Evolutionary conservation across 2,888 invertebrate species (phyloP).

Genomic region (Anarsia innoxiella): DNA sequence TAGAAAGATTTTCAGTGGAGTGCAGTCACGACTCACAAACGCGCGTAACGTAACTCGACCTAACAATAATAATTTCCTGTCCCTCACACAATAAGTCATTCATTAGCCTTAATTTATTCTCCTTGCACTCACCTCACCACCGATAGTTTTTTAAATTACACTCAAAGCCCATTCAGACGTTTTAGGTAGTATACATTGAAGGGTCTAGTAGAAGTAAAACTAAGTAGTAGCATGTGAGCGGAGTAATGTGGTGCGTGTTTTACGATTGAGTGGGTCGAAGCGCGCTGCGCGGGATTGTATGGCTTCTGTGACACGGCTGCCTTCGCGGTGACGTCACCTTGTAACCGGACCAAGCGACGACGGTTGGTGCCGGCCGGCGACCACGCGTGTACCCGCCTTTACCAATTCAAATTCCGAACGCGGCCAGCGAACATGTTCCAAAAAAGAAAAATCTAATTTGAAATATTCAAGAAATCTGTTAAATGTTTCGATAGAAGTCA

Average conservation of each 20-base stretch:
- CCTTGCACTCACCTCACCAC: conserved; percentile 56
- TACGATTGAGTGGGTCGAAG: conserved; percentile 26
- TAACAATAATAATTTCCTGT: conserved; percentile 70
- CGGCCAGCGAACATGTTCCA: too few species aligned
- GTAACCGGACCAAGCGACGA: conserved; percentile 47
- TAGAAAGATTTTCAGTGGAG: neutral
- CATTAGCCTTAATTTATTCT: conserved; percentile 73
- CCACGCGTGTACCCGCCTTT: neutral
- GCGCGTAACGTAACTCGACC: conserved; percentile 45
- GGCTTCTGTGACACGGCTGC: conserved; percentile 66
- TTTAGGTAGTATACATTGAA: conserved; percentile 35
- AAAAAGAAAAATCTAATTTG: too few species aligned
- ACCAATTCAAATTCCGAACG: neutral
- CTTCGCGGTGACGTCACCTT: conserved; percentile 54
- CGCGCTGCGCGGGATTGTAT: conserved; percentile 34
- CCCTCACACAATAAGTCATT: conserved; percentile 67
- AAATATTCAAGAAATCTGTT: too few species aligned
- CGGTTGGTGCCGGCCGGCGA: conserved; percentile 19
- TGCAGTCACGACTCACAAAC: conserved; percentile 3
- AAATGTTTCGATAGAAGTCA: too few species aligned
- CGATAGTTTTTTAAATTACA: neutral
- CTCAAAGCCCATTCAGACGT: too few species aligned
- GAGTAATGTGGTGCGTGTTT: conserved; percentile 41
- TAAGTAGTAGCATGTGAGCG: conserved; percentile 29
- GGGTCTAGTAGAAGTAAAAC: conserved; percentile 19